Percentiles rank a stretch among this genome's conserved stretches.
Conservation (phyloP, 1,140 invertebrate genomes). For the Panagrolaimus sp. region DNA sequence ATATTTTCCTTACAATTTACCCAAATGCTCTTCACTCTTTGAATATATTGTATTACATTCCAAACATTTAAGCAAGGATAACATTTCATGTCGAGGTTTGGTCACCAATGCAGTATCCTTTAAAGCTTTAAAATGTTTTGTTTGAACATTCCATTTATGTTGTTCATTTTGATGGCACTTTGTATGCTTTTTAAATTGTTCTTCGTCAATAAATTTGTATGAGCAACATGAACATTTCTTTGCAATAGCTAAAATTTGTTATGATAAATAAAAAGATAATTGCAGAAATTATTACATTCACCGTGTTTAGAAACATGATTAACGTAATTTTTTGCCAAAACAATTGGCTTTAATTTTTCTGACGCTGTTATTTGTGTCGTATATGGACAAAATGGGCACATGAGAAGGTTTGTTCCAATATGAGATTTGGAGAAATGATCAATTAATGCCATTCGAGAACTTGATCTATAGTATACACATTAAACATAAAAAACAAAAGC, state of each 20-base stretch:
- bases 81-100: not conserved
- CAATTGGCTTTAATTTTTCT: constrained; percentile 19
- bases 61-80: not conserved
- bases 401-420: constrained; percentile 5
- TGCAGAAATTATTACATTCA: constrained; percentile 14
- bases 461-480: not conserved
- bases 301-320: constrained; percentile 24
- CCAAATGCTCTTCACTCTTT: not conserved
- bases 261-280: not conserved
- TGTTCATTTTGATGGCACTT: not conserved
- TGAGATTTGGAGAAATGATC: constrained; percentile 20
- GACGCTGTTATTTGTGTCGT: constrained; percentile 5
- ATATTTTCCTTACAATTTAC: not conserved
- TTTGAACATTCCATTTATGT: constrained; percentile 8
- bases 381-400: constrained; percentile 25
- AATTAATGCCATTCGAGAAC: constrained; percentile 14
- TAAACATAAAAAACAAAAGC: no score
- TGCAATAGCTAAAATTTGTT: not conserved
- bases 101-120: not conserved
- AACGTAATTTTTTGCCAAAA: constrained; percentile 22
- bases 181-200: not conserved
- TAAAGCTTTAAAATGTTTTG: constrained; percentile 7
- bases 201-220: constrained; percentile 1
- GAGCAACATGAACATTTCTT: constrained; percentile 17
- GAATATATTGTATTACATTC: constrained; percentile 1